Percentiles rank a stretch among this genome's conserved stretches.
Evolutionary conservation across 2,113 vertebrate genomes (phyloP).

Genomic region (Nannobrachium achirus): DNA sequence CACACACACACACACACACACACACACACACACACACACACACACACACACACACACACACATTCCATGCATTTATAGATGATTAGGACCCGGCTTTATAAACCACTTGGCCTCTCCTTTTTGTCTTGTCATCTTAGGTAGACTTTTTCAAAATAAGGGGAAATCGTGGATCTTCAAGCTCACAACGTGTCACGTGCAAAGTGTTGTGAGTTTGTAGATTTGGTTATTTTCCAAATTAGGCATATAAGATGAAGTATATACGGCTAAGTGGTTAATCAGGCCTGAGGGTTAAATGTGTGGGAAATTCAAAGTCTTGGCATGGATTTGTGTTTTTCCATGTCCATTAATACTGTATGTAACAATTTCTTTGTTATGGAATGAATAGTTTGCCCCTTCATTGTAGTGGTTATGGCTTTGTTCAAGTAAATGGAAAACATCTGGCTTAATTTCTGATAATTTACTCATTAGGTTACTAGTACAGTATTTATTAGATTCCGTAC

Average conservation of each 20-base stretch:
- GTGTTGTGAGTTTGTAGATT: too few relatives aligned
- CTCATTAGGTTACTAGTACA: not conserved
- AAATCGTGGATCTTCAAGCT: too few relatives aligned
- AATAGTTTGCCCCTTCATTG: not conserved
- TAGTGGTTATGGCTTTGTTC: too few relatives aligned
- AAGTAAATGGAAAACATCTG: not conserved
- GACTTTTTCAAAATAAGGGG: too few relatives aligned
- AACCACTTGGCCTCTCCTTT: not conserved
- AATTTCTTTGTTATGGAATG: constrained; percentile 1
- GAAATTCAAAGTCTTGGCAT: constrained; percentile 4
- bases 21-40: too few relatives aligned
- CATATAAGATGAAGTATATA: too few relatives aligned
- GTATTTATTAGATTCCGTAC: constrained; percentile 4
- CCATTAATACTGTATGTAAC: constrained; percentile 9
- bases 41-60: too few relatives aligned
- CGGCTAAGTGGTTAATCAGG: not conserved
- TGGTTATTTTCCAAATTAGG: too few relatives aligned
- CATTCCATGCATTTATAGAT: too few relatives aligned
- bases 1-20: too few relatives aligned
- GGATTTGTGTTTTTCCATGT: constrained; percentile 4
- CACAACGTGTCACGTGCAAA: too few relatives aligned
- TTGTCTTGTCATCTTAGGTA: too few relatives aligned
- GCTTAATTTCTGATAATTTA: not conserved
- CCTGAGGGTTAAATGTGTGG: constrained; percentile 1
- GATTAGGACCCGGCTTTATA: constrained; percentile 7